phyloP scores from a whole-genome alignment of 2,113 vertebrate species.

The Oncorhynchus mykiss region DNA sequence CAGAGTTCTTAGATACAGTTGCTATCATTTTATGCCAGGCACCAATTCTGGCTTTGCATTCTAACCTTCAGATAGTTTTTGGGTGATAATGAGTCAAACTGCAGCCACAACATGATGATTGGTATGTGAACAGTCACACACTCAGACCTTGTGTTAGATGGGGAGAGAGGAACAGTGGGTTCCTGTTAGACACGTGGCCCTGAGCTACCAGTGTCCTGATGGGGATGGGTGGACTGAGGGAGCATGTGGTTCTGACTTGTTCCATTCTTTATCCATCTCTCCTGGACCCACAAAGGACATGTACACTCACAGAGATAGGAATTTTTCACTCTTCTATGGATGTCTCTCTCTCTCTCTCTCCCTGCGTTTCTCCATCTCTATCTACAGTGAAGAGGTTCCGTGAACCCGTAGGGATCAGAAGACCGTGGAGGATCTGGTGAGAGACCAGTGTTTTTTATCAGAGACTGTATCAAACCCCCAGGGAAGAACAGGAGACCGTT shows the following conservation, averaged over 20 bases:
- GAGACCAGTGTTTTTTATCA: slow-evolving; percentile 13
- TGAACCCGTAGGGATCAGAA: slow-evolving; percentile 71
- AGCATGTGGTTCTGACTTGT: background rate
- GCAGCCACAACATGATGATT: slow-evolving; percentile 2
- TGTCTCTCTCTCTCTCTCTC: background rate
- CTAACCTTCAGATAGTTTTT: no score
- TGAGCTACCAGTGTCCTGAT: no score
- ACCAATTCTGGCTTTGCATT: background rate
- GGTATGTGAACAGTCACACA: slow-evolving; percentile 26
- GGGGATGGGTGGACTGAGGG: no score
- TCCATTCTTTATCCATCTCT: background rate
- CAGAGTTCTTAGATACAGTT: background rate
- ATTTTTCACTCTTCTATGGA: background rate
- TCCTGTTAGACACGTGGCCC: background rate
- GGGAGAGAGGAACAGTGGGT: slow-evolving; percentile 31
- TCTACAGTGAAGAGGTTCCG: slow-evolving; percentile 75
- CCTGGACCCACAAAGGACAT: background rate
- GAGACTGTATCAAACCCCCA: background rate
- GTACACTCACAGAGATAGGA: no score
- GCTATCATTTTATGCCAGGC: background rate
- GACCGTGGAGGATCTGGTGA: slow-evolving; percentile 81
- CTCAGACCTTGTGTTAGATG: slow-evolving; percentile 20
- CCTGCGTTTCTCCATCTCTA: background rate
- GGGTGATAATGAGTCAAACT: background rate
- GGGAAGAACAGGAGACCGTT: no score